phyloP scores from a whole-genome alignment of 1,140 invertebrate species.

The Cotesia chilonis region DNA sequence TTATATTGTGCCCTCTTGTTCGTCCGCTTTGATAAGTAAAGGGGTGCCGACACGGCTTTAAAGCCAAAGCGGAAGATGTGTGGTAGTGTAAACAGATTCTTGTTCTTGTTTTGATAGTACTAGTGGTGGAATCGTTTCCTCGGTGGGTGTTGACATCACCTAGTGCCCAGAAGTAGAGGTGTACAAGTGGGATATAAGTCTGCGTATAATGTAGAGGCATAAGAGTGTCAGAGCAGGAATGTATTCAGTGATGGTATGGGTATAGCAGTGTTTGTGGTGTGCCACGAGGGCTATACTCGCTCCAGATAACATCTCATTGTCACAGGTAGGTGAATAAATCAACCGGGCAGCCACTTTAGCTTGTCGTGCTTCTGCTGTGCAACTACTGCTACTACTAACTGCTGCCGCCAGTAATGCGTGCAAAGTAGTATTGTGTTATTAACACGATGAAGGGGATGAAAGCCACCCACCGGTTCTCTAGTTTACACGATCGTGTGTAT shows the following conservation, averaged over 20 bases:
- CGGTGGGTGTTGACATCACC: too few species aligned
- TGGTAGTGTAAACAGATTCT: background rate
- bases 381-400: too few species aligned
- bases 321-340: conserved; percentile 55
- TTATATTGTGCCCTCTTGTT: conserved; percentile 1
- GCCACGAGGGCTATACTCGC: conserved; percentile 30
- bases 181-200: too few species aligned
- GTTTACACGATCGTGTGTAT: conserved; percentile 9
- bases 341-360: conserved; percentile 39
- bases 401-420: background rate
- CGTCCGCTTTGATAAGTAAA: background rate
- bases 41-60: conserved; percentile 6
- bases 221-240: conserved; percentile 2
- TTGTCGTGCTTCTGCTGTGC: conserved; percentile 28
- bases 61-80: conserved; percentile 12
- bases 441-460: conserved; percentile 1
- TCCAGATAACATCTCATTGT: conserved; percentile 61
- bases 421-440: too few species aligned
- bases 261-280: conserved; percentile 30
- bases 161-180: too few species aligned
- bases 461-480: conserved; percentile 1
- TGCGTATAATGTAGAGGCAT: background rate
- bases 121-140: too few species aligned
- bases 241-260: background rate
- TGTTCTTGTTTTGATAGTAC: too few species aligned